A percentile compares a stretch with the other conserved stretches of the same genome.
These are phyloP conservation scores for Anableps anableps DNA, from an alignment of 2,797 vertebrate species.

Conservation along the genomic window DNA sequence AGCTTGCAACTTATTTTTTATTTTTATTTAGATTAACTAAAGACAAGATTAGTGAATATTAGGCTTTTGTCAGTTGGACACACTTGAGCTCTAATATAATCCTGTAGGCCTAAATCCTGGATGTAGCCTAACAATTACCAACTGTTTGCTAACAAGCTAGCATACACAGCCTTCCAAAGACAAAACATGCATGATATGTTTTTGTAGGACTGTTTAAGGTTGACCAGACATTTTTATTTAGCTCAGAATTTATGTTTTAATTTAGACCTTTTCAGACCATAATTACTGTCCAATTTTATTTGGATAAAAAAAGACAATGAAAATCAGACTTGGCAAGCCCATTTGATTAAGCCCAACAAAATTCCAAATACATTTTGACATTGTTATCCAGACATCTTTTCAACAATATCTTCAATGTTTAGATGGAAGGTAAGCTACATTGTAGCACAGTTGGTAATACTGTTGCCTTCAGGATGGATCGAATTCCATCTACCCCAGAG, in stretches of 20 bases:
- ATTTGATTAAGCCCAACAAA: not conserved
- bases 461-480: not conserved
- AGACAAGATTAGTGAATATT: not conserved
- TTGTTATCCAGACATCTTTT: not conserved
- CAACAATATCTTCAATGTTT: too few species aligned
- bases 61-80: not conserved
- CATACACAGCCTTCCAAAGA: not conserved
- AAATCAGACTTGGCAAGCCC: not conserved
- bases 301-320: not conserved
- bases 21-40: not conserved
- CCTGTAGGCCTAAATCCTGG: not conserved
- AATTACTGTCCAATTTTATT: not conserved
- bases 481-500: not conserved
- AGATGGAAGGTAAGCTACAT: too few species aligned
- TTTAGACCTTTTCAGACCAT: not conserved
- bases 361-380: not conserved
- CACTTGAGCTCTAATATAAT: not conserved
- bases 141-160: not conserved
- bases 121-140: not conserved
- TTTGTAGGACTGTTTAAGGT: not conserved
- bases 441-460: too few species aligned
- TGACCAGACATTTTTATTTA: not conserved
- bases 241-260: not conserved
- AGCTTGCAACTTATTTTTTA: not conserved
- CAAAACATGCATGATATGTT: not conserved